phyloP scores from a whole-genome alignment of 2,797 vertebrate species.

The Silurus lanzhouensis region DNA sequence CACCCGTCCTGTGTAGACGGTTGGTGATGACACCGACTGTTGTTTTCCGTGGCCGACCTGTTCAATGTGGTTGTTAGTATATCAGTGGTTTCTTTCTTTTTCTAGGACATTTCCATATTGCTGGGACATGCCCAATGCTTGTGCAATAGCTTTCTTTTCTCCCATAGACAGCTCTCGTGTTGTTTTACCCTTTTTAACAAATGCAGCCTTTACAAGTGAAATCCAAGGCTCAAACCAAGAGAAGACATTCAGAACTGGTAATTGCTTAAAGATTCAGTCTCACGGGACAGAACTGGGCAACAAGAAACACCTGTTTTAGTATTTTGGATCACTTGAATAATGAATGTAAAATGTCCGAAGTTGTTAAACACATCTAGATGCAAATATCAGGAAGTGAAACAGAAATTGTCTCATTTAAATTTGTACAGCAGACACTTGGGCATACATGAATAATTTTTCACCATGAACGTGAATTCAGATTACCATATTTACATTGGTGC shows the following conservation, averaged over 20 bases:
- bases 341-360: too few relatives aligned
- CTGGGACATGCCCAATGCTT: neutral
- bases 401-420: neutral
- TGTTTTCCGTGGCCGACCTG: neutral
- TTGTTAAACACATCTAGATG: too few relatives aligned
- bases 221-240: too few relatives aligned
- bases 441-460: neutral
- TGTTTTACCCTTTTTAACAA: neutral
- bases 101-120: neutral
- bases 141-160: neutral
- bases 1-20: neutral
- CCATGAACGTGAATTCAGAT: neutral
- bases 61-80: neutral
- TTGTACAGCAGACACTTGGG: neutral
- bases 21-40: neutral
- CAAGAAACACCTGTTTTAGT: too few relatives aligned
- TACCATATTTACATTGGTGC: neutral
- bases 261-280: too few relatives aligned
- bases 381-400: too few relatives aligned
- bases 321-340: too few relatives aligned
- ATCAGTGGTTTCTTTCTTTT: neutral
- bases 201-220: neutral
- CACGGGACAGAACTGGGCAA: too few relatives aligned
- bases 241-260: too few relatives aligned
- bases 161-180: neutral